Conservation (phyloP, 2,888 invertebrate genomes). For the Polylopha cassiicola region DNA sequence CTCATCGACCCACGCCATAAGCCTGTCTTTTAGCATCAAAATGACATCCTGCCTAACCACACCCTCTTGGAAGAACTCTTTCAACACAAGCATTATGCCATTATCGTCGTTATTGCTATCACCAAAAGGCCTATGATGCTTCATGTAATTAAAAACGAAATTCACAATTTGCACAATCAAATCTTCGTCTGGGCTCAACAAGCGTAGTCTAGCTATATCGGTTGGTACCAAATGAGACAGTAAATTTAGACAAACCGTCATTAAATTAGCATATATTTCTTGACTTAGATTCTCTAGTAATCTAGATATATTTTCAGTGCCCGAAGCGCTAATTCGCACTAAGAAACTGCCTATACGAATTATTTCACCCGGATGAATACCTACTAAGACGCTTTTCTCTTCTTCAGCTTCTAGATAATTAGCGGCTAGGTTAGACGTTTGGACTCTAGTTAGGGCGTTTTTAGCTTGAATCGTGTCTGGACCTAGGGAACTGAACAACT, state of each 20-base stretch:
- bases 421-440: constrained; percentile 37
- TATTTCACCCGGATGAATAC: constrained; percentile 62
- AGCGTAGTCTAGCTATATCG: constrained; percentile 52
- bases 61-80: constrained; percentile 68
- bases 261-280: constrained; percentile 55
- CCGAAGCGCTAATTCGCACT: constrained; percentile 53
- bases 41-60: constrained; percentile 55
- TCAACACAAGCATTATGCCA: constrained; percentile 53
- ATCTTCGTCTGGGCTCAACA: constrained; percentile 63
- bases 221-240: constrained; percentile 52
- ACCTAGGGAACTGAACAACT: constrained; percentile 54
- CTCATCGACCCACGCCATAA: constrained; percentile 46
- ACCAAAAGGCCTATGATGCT: constrained; percentile 56
- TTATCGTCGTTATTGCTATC: constrained; percentile 50
- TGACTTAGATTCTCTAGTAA: constrained; percentile 57
- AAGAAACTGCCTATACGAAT: constrained; percentile 55
- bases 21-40: constrained; percentile 46
- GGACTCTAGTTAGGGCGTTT: constrained; percentile 52
- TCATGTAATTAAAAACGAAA: constrained; percentile 65
- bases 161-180: constrained; percentile 60
- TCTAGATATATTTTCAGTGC: constrained; percentile 54
- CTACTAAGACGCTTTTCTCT: constrained; percentile 40
- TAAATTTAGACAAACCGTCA: constrained; percentile 60
- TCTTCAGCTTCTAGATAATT: constrained; percentile 41
- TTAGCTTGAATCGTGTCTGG: constrained; percentile 39